phyloP scores from a whole-genome alignment of 2,797 vertebrate genomes.

The Falco peregrinus region DNA sequence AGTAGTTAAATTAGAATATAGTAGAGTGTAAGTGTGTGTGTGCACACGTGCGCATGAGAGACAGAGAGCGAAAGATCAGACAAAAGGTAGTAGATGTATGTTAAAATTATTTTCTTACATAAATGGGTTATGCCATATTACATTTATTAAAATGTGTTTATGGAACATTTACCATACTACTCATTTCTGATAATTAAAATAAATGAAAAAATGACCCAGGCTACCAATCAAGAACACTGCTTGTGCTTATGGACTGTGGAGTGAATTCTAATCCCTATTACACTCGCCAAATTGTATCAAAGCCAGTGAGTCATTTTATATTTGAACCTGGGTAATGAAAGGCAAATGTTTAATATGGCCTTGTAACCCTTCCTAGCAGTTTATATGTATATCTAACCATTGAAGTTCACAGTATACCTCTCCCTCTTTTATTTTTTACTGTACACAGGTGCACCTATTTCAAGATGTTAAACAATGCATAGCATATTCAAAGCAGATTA shows the following conservation, averaged over 20 bases:
- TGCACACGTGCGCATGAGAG: accelerated
- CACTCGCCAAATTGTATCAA: neutral
- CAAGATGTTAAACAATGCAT: neutral
- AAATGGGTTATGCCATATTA: neutral
- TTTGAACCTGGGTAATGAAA: neutral
- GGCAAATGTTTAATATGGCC: neutral
- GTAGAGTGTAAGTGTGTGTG: neutral
- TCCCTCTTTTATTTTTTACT: neutral
- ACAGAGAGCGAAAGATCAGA: neutral
- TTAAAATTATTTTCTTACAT: neutral
- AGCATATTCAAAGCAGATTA: neutral
- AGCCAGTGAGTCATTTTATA: neutral
- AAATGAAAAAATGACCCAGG: neutral
- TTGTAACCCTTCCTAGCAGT: neutral
- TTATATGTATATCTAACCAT: neutral
- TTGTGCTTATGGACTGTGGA: neutral
- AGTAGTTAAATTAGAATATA: neutral
- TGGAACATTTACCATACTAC: constrained; percentile 14
- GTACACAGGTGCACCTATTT: neutral
- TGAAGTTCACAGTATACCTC: neutral
- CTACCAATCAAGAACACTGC: neutral
- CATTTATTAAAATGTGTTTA: constrained; percentile 37
- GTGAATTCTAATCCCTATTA: neutral
- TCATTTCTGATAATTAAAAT: neutral
- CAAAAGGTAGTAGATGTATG: neutral